Conservation (phyloP, 2,888 invertebrate genomes). For the Shargacucullia verbasci region DNA sequence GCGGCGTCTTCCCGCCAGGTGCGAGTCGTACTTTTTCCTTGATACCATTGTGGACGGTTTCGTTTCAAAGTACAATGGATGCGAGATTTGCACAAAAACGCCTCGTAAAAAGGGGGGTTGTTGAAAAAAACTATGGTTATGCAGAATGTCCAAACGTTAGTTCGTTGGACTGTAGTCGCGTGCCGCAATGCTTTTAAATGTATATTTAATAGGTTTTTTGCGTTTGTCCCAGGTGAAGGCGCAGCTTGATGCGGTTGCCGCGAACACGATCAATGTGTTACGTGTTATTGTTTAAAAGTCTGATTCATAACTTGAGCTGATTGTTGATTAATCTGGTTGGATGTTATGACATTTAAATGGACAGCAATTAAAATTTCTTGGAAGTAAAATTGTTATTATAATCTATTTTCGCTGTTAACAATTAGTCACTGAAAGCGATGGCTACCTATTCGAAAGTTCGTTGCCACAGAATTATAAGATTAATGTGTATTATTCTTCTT, state of each 20-base stretch:
- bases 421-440: slow-evolving; percentile 34
- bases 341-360: slow-evolving; percentile 12
- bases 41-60: slow-evolving; percentile 78
- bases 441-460: slow-evolving; percentile 47
- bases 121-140: slow-evolving; percentile 64
- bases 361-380: slow-evolving; percentile 21
- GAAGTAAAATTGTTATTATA: slow-evolving; percentile 22
- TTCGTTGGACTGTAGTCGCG: slow-evolving; percentile 77
- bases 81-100: slow-evolving; percentile 87
- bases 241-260: slow-evolving; percentile 59
- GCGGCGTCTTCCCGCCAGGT: slow-evolving; percentile 82
- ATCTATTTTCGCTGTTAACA: slow-evolving; percentile 41
- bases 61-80: slow-evolving; percentile 79
- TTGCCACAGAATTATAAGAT: slow-evolving; percentile 49
- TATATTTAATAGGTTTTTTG: slow-evolving; percentile 70
- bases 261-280: slow-evolving; percentile 25
- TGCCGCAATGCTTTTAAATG: slow-evolving; percentile 76
- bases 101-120: slow-evolving; percentile 73
- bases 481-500: slow-evolving; percentile 45
- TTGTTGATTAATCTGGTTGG: slow-evolving; percentile 1
- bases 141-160: slow-evolving; percentile 63
- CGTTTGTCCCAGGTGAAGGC: slow-evolving; percentile 55
- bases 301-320: neutral
- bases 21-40: slow-evolving; percentile 72
- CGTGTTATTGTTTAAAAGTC: slow-evolving; percentile 15